Percentiles rank a stretch among this genome's conserved stretches.
These are phyloP conservation scores for Papilio elwesi DNA, from an alignment of 2,888 invertebrate species.

Conservation along the genomic window DNA sequence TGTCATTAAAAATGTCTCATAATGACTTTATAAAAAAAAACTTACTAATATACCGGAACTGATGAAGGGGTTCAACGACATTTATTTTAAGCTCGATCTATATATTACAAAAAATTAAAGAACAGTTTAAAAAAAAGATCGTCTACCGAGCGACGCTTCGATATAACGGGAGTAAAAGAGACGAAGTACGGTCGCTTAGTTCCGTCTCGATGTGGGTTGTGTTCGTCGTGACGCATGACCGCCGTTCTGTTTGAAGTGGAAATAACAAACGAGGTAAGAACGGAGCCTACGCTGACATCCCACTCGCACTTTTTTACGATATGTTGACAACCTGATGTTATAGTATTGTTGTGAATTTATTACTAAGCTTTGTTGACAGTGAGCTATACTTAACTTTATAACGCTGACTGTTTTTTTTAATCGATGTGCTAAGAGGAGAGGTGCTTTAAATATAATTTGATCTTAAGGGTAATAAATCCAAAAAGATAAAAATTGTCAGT, in stretches of 20 bases:
- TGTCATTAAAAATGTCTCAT: no score
- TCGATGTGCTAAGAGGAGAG: no score
- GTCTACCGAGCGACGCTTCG: constrained; percentile 15
- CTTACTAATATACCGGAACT: constrained; percentile 24
- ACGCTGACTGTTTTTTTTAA: neutral
- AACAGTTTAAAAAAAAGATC: constrained; percentile 55
- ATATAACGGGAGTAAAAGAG: constrained; percentile 56
- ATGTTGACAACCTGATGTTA: constrained; percentile 69
- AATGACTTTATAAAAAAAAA: neutral
- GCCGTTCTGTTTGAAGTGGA: constrained; percentile 75
- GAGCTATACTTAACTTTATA: constrained; percentile 12
- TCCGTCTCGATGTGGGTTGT: constrained; percentile 70
- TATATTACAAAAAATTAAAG: constrained; percentile 77
- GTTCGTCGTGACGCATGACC: constrained; percentile 76
- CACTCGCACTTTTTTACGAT: constrained; percentile 57
- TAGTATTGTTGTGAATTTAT: constrained; percentile 52
- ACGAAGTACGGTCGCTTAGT: constrained; percentile 54
- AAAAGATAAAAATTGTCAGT: no score
- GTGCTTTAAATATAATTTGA: no score
- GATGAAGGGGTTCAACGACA: constrained; percentile 68
- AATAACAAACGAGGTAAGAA: constrained; percentile 62
- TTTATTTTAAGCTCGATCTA: constrained; percentile 79
- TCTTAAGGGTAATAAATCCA: no score
- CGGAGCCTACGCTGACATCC: constrained; percentile 59
- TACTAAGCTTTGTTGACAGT: constrained; percentile 52